Evolutionary conservation across 2,888 invertebrate species (phyloP), one percentile per base, ranked within the genome.

Genomic region (Hetaerina titia): DNA sequence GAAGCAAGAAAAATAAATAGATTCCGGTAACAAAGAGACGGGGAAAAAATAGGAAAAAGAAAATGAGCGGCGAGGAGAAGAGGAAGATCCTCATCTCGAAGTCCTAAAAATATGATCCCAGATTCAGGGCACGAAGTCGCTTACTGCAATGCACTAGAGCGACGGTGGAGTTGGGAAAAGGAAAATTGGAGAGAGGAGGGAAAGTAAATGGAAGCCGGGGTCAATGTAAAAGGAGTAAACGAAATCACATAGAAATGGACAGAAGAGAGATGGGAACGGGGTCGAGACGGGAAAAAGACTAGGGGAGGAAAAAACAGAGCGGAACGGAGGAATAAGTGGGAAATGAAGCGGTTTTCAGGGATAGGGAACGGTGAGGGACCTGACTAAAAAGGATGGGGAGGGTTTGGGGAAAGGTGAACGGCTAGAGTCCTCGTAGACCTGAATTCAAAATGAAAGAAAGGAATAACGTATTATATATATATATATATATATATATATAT

Each of bases 81-180:
- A 22, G 57, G 56, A 69, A 69, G 92, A 22, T 56, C 81, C 45
- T 69, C 63, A 92, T 92, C 74, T 92, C 92, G 81, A 25, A 74
- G 56, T 74, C 69, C 74, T 22, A 56, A 19, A 81, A 81, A 81
- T 31, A 81, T 31, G 69, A 92, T 92, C 69, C 56, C 56, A 5
- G 69, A 92, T 92, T 92, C 92, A 22, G 74, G 92, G 69, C 92
- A 92, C 92, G 92, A 57, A 92, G 69, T 92, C 92, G 92, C 92
- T 81, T 69, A 92, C 92, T 92, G 92, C 92, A 92, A 56, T 74
- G 92, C 92, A 92, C 92, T 31, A 31, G 31, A 81, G 81, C 81
- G 31, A 15, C 31, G 31, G 81, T 11, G 31, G 13, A 81, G 31
- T 31, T 11, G 81, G 11, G 15, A 15, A 31, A 81, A 81, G 31